Percentiles rank a stretch among this genome's conserved stretches.
Conservation (phyloP, 2,797 vertebrate species). For the Austrolebias charrua region DNA sequence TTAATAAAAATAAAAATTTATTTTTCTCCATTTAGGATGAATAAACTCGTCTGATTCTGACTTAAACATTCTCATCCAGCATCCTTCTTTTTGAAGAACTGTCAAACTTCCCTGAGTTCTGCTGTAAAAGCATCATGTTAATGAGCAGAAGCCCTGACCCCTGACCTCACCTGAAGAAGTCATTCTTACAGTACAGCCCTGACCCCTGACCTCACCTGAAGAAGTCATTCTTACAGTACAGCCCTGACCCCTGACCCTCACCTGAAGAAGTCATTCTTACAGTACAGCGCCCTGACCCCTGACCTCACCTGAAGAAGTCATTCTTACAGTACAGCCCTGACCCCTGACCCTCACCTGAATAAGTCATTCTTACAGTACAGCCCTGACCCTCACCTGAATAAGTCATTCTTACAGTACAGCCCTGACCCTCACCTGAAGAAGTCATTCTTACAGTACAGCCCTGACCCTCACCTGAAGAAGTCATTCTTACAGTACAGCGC, state of each 20-base stretch:
- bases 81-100: too few relatives aligned
- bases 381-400: conserved; percentile 96
- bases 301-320: conserved; percentile 97
- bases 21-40: too few relatives aligned
- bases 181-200: conserved; percentile 99
- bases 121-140: too few relatives aligned
- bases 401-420: conserved; percentile 99
- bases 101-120: too few relatives aligned
- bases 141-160: too few relatives aligned
- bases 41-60: too few relatives aligned
- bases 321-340: conserved; percentile 99
- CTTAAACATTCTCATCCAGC: too few relatives aligned
- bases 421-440: conserved; percentile 98
- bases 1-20: too few relatives aligned
- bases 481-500: conserved; percentile 99
- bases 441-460: conserved; percentile 99
- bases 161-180: conserved; percentile 98
- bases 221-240: conserved; percentile 99
- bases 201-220: conserved; percentile 95
- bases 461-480: conserved; percentile 97
- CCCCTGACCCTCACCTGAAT: conserved; percentile 94
- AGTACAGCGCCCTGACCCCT: too few relatives aligned
- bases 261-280: conserved; percentile 99
- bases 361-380: conserved; percentile 99
- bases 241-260: too few relatives aligned